A percentile compares a stretch with the other conserved stretches of the same genome.
Conservation (phyloP, 2,797 vertebrate species). For the Xenentodon cancila region DNA sequence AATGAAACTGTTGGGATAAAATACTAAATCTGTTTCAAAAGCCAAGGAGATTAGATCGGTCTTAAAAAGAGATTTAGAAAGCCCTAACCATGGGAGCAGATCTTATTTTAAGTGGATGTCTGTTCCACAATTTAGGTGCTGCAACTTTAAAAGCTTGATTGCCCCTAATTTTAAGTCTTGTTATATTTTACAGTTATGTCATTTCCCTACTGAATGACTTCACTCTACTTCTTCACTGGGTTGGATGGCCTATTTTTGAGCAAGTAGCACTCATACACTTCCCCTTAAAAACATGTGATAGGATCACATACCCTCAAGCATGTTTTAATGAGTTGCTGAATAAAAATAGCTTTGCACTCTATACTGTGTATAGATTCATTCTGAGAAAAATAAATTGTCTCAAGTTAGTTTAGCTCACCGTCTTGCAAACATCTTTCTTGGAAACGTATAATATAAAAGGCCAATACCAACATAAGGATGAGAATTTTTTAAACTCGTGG, state of each 20-base stretch:
- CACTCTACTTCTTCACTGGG: conserved; percentile 29
- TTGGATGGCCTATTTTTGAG: conserved; percentile 71
- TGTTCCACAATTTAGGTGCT: too few relatives aligned
- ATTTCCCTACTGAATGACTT: conserved; percentile 43
- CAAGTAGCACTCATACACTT: conserved; percentile 36
- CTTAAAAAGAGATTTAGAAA: too few relatives aligned
- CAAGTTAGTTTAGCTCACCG: conserved; percentile 22
- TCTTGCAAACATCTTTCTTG: conserved; percentile 25
- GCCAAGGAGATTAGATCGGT: too few relatives aligned
- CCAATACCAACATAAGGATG: conserved; percentile 14
- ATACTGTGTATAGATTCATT: conserved; percentile 55
- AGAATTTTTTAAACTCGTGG: conserved; percentile 13
- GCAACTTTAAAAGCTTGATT: too few relatives aligned
- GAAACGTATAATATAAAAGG: conserved; percentile 18
- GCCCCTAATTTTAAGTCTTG: too few relatives aligned
- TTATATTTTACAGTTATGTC: conserved; percentile 32
- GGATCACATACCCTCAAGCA: conserved; percentile 63
- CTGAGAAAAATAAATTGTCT: conserved; percentile 49
- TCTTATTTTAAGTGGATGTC: too few relatives aligned
- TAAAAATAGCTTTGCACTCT: conserved; percentile 67
- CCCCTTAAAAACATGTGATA: conserved; percentile 66
- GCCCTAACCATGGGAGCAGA: too few relatives aligned
- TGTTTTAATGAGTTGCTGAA: conserved; percentile 75
- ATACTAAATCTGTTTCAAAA: too few relatives aligned
- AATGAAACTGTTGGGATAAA: too few relatives aligned